These are phyloP conservation scores for Drosophila neutralis DNA, from an alignment of 2,888 invertebrate genomes.

Conservation along the genomic window DNA sequence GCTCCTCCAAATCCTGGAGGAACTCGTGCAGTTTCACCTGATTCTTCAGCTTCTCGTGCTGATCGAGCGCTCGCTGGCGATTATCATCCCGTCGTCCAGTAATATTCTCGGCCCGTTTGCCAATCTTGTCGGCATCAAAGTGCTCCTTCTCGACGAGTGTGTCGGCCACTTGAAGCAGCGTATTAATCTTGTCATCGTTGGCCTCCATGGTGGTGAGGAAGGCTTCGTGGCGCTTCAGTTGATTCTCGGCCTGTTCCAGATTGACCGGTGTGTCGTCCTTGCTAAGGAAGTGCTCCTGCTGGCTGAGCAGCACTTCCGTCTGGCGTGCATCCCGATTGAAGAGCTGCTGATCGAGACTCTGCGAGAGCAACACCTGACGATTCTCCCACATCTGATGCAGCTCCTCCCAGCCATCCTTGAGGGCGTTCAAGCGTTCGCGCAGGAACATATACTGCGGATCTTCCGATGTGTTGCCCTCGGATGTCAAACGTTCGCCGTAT, in stretches of 20 bases:
- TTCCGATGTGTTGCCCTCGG: constrained; percentile 93
- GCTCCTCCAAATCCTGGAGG: constrained; percentile 96
- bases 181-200: constrained; percentile 99
- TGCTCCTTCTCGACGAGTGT: constrained; percentile 96
- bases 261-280: constrained; percentile 98
- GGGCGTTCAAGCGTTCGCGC: constrained; percentile 97
- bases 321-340: constrained; percentile 98
- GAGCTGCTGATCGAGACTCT: constrained; percentile 97
- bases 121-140: constrained; percentile 98
- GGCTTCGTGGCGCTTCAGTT: constrained; percentile 98
- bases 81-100: constrained; percentile 95
- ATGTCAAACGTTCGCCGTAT: constrained; percentile 97
- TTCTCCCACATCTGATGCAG: constrained; percentile 99
- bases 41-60: constrained; percentile 97
- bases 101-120: constrained; percentile 97
- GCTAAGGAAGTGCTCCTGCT: constrained; percentile 98
- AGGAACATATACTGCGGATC: constrained; percentile 99
- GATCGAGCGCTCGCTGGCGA: constrained; percentile 94
- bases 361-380: constrained; percentile 96
- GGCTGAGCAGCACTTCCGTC: constrained; percentile 98
- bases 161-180: constrained; percentile 96
- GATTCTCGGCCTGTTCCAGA: constrained; percentile 98
- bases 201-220: constrained; percentile 99
- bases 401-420: constrained; percentile 99
- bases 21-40: constrained; percentile 98